phyloP scores from a whole-genome alignment of 1,140 invertebrate genomes.

The Holcopasites calliopsidis region DNA sequence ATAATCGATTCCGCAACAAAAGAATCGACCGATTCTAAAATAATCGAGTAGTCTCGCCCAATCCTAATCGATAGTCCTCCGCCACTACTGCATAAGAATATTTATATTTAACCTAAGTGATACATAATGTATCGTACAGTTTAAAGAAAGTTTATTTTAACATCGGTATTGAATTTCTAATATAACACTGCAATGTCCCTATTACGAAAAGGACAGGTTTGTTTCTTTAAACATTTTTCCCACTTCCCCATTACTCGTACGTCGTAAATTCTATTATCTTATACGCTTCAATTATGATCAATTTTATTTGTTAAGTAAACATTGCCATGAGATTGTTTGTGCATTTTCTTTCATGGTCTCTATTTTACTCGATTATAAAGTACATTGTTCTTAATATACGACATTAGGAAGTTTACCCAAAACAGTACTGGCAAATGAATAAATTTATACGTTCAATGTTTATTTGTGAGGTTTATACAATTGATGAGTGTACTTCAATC shows the following conservation, averaged over 20 bases:
- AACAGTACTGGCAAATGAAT: too few species aligned
- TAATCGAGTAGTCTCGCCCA: too few species aligned
- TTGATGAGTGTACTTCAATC: background rate
- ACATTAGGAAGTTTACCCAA: too few species aligned
- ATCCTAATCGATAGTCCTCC: too few species aligned
- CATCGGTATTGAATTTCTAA: background rate
- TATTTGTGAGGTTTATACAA: background rate
- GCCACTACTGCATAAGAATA: too few species aligned
- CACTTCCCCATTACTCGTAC: background rate
- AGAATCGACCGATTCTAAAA: too few species aligned
- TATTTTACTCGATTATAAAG: background rate
- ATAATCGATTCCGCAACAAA: too few species aligned
- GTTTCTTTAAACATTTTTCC: background rate
- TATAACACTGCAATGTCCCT: slow-evolving; percentile 43
- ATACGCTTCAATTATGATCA: too few species aligned
- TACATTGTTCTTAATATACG: too few species aligned
- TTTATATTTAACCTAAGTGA: slow-evolving; percentile 3
- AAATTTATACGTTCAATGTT: background rate
- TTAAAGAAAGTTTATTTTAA: background rate
- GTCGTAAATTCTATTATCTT: background rate
- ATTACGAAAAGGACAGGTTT: slow-evolving; percentile 47
- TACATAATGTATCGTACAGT: background rate
- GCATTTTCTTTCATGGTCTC: too few species aligned
- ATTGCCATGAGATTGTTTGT: too few species aligned
- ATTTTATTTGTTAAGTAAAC: background rate